phyloP scores from a whole-genome alignment of 2,113 vertebrate genomes.

The Dasyprocta punctata region DNA sequence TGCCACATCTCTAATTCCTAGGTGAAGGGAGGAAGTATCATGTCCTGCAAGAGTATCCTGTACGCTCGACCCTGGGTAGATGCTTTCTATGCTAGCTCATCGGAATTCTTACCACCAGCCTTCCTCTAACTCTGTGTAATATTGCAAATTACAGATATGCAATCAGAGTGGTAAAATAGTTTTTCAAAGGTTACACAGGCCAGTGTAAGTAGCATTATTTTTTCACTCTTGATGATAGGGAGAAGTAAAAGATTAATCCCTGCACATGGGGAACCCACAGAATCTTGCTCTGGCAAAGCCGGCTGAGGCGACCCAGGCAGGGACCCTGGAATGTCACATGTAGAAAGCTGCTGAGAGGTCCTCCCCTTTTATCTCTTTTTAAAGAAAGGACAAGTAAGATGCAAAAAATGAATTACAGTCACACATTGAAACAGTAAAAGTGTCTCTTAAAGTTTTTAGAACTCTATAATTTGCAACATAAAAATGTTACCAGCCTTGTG shows the following conservation, averaged over 20 bases:
- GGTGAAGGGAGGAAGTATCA: not conserved
- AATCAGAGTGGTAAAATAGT: not conserved
- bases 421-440: not conserved
- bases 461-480: not conserved
- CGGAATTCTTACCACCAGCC: not conserved
- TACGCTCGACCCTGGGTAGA: not conserved
- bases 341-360: not conserved
- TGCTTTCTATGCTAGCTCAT: not conserved
- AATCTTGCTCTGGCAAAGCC: too few relatives aligned
- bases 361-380: not conserved
- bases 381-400: not conserved
- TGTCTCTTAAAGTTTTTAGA: not conserved
- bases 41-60: not conserved
- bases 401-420: not conserved
- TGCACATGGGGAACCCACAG: fast-evolving
- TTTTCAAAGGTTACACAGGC: not conserved
- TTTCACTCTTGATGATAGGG: not conserved
- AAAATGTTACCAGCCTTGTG: not conserved
- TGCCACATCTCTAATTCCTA: not conserved
- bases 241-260: not conserved
- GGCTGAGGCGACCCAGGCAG: not conserved
- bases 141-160: not conserved
- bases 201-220: not conserved
- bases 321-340: not conserved
- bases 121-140: not conserved